Conservation (phyloP, 2,888 invertebrate species). For the Aporophyla nigra region DNA sequence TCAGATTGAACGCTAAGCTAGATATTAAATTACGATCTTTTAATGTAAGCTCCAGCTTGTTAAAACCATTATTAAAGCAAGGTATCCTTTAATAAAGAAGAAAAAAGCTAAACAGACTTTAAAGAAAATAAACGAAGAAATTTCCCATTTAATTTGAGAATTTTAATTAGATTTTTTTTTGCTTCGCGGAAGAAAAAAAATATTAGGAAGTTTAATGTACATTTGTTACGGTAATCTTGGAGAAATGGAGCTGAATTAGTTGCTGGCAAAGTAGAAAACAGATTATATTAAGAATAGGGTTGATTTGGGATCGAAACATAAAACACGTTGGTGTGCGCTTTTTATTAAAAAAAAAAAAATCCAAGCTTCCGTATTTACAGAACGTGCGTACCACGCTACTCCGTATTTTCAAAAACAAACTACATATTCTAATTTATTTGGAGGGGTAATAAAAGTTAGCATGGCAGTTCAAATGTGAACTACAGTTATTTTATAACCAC, state of each 20-base stretch:
- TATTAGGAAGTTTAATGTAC: constrained; percentile 37
- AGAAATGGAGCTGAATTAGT: constrained; percentile 24
- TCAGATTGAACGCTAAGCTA: constrained; percentile 40
- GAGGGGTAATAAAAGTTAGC: too few species aligned
- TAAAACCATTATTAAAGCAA: constrained; percentile 28
- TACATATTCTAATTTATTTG: too few species aligned
- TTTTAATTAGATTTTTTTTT: constrained; percentile 46
- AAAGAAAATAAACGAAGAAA: constrained; percentile 25
- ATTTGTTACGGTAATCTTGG: constrained; percentile 45
- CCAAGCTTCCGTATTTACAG: too few species aligned
- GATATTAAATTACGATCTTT: constrained; percentile 16
- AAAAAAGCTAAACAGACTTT: constrained; percentile 15
- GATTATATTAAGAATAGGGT: background rate
- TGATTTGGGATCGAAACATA: background rate
- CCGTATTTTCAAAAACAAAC: too few species aligned
- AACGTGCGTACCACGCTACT: too few species aligned
- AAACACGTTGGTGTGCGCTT: too few species aligned
- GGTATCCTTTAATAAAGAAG: background rate
- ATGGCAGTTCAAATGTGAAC: too few species aligned
- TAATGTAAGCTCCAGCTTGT: constrained; percentile 17
- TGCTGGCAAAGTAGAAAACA: constrained; percentile 1
- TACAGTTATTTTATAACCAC: too few species aligned
- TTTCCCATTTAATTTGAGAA: constrained; percentile 35
- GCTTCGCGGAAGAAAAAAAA: constrained; percentile 26
- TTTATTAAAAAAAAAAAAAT: too few species aligned